Evolutionary conservation across 64 coral and sea anemone genomes (phyloP), one percentile per base, ranked within the genome.

Genomic region (Exaiptasia diaphana): DNA sequence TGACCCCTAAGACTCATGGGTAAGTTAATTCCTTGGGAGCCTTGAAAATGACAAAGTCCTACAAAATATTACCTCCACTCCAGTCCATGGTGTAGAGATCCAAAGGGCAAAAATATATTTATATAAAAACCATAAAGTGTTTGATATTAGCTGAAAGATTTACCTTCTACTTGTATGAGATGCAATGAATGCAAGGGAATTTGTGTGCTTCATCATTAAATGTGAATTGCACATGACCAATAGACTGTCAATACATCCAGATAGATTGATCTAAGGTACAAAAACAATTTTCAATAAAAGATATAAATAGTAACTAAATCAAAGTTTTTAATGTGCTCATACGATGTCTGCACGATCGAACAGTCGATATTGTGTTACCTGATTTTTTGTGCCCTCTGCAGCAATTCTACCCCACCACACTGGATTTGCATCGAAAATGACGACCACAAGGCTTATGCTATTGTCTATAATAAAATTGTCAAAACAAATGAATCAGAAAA

Each of bases 391-490:
- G 65, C 72, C 62, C 80, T 77, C 79, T 39, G 65, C 53, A 45
- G 64, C 64, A 39, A 73, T 79, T 80, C 82, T 78, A 10, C 91
- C 91, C 91, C 91, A 95, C 55, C 79, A 88, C 3, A 85, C 76
- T 17, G 91, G 86, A 80, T 95, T 95, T n/a, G 86, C 91, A 74
- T 95, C 91, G 85, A 95, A 77, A 55, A 95, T 42, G 18, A 95
- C 65, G 6, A 95, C 80, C 50, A 95, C 29, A 5, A 95, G 81
- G 30, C 80, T 89, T 76, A 55, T 69, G 31, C 42, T 79, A 18
- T 85, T 95, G 63, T 95, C 91, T 95, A 23, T 74, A 89, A 63
- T 11, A 45, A 38, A 45, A 83, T 5, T n/a, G n/a, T n/a, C n/a
- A n/a, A n/a, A n/a, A n/a, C n/a, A n/a, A n/a, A n/a, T n/a, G n/a